A percentile compares a stretch with the other conserved stretches of the same genome.
Evolutionary conservation across 23 tunicate genomes (phyloP).

Genomic region (Styela plicata): DNA sequence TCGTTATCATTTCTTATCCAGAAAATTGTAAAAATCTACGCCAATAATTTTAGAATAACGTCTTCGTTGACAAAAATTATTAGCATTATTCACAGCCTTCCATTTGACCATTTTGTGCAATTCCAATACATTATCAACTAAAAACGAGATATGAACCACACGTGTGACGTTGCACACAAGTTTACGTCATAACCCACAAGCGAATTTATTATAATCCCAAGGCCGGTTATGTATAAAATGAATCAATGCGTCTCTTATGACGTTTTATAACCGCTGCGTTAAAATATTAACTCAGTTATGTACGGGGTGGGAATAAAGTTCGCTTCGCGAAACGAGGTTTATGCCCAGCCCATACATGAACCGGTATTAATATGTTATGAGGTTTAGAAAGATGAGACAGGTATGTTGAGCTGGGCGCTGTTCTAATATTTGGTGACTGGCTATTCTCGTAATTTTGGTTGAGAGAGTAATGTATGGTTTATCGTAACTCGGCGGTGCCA

Average conservation of each 20-base stretch:
- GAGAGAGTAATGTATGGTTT: not conserved
- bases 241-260: too few species aligned
- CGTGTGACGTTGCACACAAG: not conserved
- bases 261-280: too few species aligned
- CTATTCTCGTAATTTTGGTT: not conserved
- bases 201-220: not conserved
- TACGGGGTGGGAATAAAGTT: too few species aligned
- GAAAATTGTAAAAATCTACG: not conserved
- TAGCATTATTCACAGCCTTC: not conserved
- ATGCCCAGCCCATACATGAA: too few species aligned
- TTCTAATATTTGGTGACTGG: not conserved
- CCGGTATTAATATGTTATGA: too few species aligned
- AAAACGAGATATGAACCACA: not conserved
- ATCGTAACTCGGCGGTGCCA: not conserved
- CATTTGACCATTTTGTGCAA: not conserved
- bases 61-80: not conserved
- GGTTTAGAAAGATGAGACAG: too few species aligned
- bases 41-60: not conserved
- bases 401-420: not conserved
- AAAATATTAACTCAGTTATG: too few species aligned
- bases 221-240: not conserved
- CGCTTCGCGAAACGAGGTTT: too few species aligned
- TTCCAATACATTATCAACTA: not conserved
- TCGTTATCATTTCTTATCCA: not conserved
- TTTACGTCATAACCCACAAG: not conserved